Percentiles rank a stretch among this genome's conserved stretches.
Conservation (phyloP, 2,113 vertebrate genomes). For the Hydropotes inermis region DNA sequence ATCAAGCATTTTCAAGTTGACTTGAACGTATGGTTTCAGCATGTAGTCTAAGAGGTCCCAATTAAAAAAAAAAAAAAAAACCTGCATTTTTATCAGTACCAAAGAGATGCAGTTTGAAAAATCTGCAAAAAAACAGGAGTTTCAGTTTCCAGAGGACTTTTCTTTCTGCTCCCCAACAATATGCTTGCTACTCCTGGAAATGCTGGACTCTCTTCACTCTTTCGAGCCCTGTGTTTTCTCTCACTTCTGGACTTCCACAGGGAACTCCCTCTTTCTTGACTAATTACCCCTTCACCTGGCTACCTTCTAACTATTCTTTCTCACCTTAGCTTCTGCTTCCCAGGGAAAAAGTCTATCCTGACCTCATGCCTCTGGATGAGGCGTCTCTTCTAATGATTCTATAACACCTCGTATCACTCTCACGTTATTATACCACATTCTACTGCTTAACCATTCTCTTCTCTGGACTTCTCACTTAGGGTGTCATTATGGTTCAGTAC, state of each 20-base stretch:
- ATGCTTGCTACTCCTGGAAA: background rate
- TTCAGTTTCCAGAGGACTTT: background rate
- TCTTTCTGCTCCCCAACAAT: background rate
- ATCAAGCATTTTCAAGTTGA: background rate
- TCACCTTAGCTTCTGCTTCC: background rate
- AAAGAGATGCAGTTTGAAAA: slow-evolving; percentile 18
- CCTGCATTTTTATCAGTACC: background rate
- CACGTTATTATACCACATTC: background rate
- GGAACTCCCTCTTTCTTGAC: background rate
- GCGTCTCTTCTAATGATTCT: background rate
- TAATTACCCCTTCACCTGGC: background rate
- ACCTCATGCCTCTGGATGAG: background rate
- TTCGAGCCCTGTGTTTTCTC: too few relatives aligned
- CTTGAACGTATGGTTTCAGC: background rate
- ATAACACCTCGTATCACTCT: background rate
- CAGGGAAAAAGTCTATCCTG: background rate
- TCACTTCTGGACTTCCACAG: background rate
- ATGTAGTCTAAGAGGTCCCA: background rate
- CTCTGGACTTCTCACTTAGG: background rate
- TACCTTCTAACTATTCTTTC: background rate
- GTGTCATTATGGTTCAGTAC: background rate
- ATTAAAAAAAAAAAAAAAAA: too few relatives aligned
- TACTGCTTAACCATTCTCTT: background rate
- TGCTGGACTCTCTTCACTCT: background rate
- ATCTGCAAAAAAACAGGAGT: background rate